Percentiles rank a stretch among this genome's conserved stretches.
These are phyloP conservation scores for Siphonodentalium dalli DNA, from an alignment of 2,888 invertebrate genomes.

Conservation along the genomic window DNA sequence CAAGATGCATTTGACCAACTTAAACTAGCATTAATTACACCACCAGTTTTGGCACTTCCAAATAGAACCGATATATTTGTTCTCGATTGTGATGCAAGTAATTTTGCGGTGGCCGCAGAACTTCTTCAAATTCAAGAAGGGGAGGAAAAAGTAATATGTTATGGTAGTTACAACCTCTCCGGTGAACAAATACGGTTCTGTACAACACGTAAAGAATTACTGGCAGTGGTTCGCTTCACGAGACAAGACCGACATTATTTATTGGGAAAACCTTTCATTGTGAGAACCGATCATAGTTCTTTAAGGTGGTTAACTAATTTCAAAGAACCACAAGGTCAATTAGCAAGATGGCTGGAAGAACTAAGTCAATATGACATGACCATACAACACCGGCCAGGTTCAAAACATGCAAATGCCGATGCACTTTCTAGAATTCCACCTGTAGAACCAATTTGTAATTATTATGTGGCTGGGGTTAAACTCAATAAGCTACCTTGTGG, in stretches of 20 bases:
- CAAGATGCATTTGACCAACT: too few species aligned
- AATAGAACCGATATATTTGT: background rate
- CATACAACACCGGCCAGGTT: background rate
- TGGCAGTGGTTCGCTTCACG: conserved; percentile 17
- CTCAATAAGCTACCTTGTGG: too few species aligned
- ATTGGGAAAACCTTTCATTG: conserved; percentile 12
- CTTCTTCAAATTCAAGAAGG: too few species aligned
- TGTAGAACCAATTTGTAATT: too few species aligned
- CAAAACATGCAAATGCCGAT: too few species aligned
- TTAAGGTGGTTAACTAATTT: conserved; percentile 14
- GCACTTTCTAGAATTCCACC: too few species aligned
- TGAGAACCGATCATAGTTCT: conserved; percentile 17
- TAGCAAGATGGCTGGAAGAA: conserved; percentile 8
- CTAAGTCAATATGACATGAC: background rate
- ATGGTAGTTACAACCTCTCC: conserved; percentile 6
- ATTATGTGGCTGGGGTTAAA: too few species aligned
- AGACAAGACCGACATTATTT: conserved; percentile 19
- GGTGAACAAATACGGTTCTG: conserved; percentile 5
- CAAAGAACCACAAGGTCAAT: conserved; percentile 2
- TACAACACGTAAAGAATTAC: conserved; percentile 15
- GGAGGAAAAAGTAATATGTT: conserved; percentile 7
- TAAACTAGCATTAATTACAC: background rate
- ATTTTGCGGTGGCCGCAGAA: conserved; percentile 1
- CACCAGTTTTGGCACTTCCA: conserved; percentile 1
- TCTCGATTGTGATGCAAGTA: too few species aligned